Percentiles rank a stretch among this genome's conserved stretches.
phyloP scores from a whole-genome alignment of 2,797 vertebrate species.

The Poeciliopsis presidionis region DNA sequence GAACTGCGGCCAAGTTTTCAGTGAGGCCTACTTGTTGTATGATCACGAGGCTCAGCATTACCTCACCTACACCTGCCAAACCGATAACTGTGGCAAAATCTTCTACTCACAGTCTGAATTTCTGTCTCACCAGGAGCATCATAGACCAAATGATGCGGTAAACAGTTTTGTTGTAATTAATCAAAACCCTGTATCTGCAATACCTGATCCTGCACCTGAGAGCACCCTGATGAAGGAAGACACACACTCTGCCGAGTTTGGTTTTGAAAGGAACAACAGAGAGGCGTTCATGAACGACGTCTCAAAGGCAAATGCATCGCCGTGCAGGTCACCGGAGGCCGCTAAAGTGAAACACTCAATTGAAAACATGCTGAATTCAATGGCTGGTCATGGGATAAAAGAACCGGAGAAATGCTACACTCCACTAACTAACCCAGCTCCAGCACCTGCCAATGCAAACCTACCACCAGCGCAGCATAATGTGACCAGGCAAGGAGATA shows the following conservation, averaged over 20 bases:
- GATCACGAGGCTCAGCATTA: slow-evolving; percentile 99
- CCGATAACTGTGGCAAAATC: slow-evolving; percentile 90
- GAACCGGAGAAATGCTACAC: slow-evolving; percentile 73
- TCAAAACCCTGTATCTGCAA: slow-evolving; percentile 67
- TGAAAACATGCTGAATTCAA: slow-evolving; percentile 75
- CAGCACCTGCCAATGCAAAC: slow-evolving; percentile 42
- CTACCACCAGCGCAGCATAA: slow-evolving; percentile 27
- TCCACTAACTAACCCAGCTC: slow-evolving; percentile 66
- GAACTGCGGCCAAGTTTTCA: slow-evolving; percentile 94
- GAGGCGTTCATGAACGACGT: slow-evolving; percentile 51
- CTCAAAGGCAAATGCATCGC: slow-evolving; percentile 42
- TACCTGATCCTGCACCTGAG: slow-evolving; percentile 39
- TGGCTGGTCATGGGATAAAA: slow-evolving; percentile 43
- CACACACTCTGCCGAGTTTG: slow-evolving; percentile 21
- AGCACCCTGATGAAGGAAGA: slow-evolving; percentile 39
- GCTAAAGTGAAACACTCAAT: slow-evolving; percentile 74
- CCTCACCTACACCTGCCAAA: slow-evolving; percentile 94
- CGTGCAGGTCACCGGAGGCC: slow-evolving; percentile 54
- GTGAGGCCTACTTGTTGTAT: slow-evolving; percentile 95
- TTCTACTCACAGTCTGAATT: slow-evolving; percentile 92
- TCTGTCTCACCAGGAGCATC: slow-evolving; percentile 88
- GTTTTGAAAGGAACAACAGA: slow-evolving; percentile 51
- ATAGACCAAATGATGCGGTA: slow-evolving; percentile 71
- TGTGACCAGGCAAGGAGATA: slow-evolving; percentile 35
- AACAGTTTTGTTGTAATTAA: slow-evolving; percentile 55